Evolutionary conservation across 2,797 vertebrate species (phyloP), one percentile per base, ranked within the genome.

Genomic region (Echeneis naucrates): DNA sequence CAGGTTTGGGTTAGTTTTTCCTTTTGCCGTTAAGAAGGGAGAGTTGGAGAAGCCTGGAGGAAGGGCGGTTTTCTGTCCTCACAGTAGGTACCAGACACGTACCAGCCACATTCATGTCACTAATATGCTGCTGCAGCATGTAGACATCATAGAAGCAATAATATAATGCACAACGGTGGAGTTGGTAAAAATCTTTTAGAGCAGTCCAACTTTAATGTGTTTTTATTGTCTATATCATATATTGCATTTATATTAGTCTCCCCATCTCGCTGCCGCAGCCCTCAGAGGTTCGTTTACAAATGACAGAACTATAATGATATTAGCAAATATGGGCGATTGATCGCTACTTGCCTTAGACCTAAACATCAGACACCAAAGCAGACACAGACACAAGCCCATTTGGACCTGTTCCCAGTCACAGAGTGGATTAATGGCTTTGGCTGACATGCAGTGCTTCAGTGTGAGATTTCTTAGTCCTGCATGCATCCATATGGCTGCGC

Each of bases 401-500:
- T 89, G 84, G 87, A 89, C 52, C 52, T 30, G 33, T 62, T 89
- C 83, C 85, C 82, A 72, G 70, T 77, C 64, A 17, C 75, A 77
- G 27, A 60, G 64, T 86, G 85, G 83, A 92, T 90, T 87, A 81
- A 90, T 89, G 56, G 61, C 66, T 79, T 79, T 90, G 85, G 88
- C 85, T 51, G 14, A 35, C 30, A 71, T 75, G 74, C 63, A 77
- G 53, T 52, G 47, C 21, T 53, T 70, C 68, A 72, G 58, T 58
- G 62, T 80, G 79, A 55, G 26, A 78, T 50, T 81, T 73, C 32
- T 58, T 23, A 37, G 60, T 76, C 69, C 65, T 66, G 76, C 62
- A n/a, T 71, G 16, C 84, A 80, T 84, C 84, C 78, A 87, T 85
- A 73, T 86, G 81, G 74, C 72, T 56, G 60, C 59, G 51, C 61